A percentile compares a stretch with the other conserved stretches of the same genome.
Evolutionary conservation across 1,140 invertebrate genomes (phyloP).

Genomic region (Chymomyza costata): DNA sequence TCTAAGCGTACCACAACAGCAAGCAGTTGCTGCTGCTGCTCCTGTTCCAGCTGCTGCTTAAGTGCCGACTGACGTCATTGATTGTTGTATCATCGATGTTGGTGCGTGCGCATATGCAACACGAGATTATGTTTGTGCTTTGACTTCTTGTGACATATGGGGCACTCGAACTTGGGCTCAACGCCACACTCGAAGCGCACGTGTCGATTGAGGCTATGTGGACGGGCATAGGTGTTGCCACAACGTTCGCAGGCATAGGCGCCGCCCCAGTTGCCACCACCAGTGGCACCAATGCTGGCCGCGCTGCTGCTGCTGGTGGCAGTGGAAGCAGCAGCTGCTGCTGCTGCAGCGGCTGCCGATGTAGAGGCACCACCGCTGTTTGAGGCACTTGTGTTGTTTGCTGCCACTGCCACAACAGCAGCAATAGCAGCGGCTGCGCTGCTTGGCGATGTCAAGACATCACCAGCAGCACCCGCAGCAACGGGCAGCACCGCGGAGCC

Average conservation of each 20-base stretch:
- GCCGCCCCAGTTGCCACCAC: conserved; percentile 40
- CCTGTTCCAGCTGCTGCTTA: conserved; percentile 32
- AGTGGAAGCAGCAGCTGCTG: conserved; percentile 32
- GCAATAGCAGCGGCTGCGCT: conserved; percentile 24
- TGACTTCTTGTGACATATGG: conserved; percentile 79
- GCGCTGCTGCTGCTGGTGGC: conserved; percentile 18
- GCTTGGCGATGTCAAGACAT: conserved; percentile 23
- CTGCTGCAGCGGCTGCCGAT: conserved; percentile 48
- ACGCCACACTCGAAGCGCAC: conserved; percentile 82
- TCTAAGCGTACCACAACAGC: conserved; percentile 13
- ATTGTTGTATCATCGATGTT: conserved; percentile 75
- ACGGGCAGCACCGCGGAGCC: background rate
- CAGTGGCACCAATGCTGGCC: conserved; percentile 6
- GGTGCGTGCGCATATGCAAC: conserved; percentile 78
- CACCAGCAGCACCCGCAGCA: conserved; percentile 9
- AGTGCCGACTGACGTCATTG: conserved; percentile 18
- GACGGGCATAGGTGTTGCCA: conserved; percentile 78
- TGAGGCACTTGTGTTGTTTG: conserved; percentile 41
- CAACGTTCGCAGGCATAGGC: conserved; percentile 77
- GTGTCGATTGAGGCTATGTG: conserved; percentile 80
- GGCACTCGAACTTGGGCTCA: conserved; percentile 78
- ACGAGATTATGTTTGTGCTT: conserved; percentile 79
- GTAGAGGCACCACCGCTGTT: conserved; percentile 46
- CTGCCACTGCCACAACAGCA: conserved; percentile 19
- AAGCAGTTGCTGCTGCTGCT: conserved; percentile 36